A percentile compares a stretch with the other conserved stretches of the same genome.
Evolutionary conservation across 2,113 vertebrate genomes (phyloP).

Genomic region (Nerophis ophidion): DNA sequence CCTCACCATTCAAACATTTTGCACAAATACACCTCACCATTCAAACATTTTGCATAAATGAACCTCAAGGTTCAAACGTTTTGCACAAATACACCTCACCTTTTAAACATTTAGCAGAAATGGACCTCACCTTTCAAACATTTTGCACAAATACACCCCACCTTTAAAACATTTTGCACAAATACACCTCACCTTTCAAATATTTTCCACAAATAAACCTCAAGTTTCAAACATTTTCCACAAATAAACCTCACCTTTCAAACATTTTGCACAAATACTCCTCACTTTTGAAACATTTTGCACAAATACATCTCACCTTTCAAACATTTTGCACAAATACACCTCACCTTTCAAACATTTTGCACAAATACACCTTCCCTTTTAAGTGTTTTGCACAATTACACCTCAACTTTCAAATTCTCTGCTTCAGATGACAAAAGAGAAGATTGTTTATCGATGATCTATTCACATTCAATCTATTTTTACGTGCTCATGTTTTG

Average conservation of each 20-base stretch:
- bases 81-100: not conserved
- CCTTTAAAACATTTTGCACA: not conserved
- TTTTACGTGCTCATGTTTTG: not conserved
- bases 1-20: no score
- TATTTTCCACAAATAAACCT: not conserved
- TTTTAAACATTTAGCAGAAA: constrained; percentile 8
- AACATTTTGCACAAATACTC: no score
- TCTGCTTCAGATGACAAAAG: constrained; percentile 14
- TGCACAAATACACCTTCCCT: not conserved
- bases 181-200: no score
- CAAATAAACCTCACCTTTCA: no score
- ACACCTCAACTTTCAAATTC: not conserved
- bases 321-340: not conserved
- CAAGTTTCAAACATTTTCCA: constrained; percentile 6
- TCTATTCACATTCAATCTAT: not conserved
- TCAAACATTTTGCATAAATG: not conserved
- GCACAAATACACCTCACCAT: no score
- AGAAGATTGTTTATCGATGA: not conserved
- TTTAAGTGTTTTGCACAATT: no score
- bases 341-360: constrained; percentile 2
- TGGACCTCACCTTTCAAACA: no score
- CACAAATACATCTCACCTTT: no score
- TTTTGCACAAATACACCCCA: no score
- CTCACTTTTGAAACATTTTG: no score
- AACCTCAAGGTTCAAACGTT: no score